Base-by-base conservation (phyloP, 1,140 invertebrate species). In the Ceratosolen fusciceps region DNA sequence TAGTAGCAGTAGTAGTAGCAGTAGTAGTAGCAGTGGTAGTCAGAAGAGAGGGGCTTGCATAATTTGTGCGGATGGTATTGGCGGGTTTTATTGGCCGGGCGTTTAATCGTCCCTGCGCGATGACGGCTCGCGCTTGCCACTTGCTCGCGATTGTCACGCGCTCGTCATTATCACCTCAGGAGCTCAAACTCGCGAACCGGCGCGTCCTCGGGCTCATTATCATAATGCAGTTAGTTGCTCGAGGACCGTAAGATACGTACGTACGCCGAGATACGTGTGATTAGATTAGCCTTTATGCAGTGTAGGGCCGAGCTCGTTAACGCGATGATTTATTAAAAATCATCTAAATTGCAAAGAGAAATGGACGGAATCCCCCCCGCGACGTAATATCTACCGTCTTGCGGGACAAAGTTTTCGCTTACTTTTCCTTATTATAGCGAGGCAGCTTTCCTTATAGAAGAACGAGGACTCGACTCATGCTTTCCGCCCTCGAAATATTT, bases 91-190 rank as follows among this genome's bases (percentile, higher is more conserved):
- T 72, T 37, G n/a, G 4, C 39, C 24, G 16, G n/a, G 39, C 52
- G 47, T 56, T 72, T 49, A 71, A 71, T 52, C 68, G 68, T 68
- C 4, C n/a, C n/a, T 29, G n/a, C 16, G 12, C 26, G 70, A 72
- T 72, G 70, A 72, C 29, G 52, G 47, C 29, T 56, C 12, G 43
- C 34, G 19, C 65, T 68, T 34, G 29, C 54, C n/a, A 74, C n/a
- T n/a, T n/a, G n/a, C n/a, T n/a, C n/a, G n/a, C n/a, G n/a, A 74
- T 74, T 56, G 72, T 74, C 56, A 74, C 54, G 56, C 72, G 3
- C n/a, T 10, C 19, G 21, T 24, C 37, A 74, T 74, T 47, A 62
- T 60, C 56, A 74, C 72, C 56, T 73, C 29, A 7, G 31, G 52
- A 31, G 29, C 34, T 24, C 0, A 52, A 49, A 37, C 70, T 43